Base-by-base conservation (phyloP, 2,888 invertebrate genomes). In the Orchesellides sinensis region DNA sequence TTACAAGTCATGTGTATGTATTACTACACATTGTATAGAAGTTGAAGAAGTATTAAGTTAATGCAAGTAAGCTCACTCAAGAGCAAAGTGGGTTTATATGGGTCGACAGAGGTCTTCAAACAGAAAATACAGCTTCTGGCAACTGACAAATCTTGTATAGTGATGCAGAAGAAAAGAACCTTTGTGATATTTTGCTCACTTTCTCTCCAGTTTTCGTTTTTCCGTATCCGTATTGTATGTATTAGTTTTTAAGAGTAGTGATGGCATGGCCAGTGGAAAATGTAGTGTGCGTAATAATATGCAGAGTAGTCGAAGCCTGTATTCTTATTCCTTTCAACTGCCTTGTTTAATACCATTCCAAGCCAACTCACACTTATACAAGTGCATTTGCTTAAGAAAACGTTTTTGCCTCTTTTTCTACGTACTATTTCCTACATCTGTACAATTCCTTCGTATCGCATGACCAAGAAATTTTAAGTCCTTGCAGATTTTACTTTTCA, bases 261-360 rank as follows among this genome's bases (percentile, higher is more conserved):
- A 8, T 52, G 25, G 56, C n/a, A 40, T 40, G n/a, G 2, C 32
- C 29, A 32, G 32, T n/a, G 17, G 29, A 32, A n/a, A 32, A 61
- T 32, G 5, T 32, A 17, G 61, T 40, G 40, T n/a, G 40, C 19
- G 54, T 35, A 65, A 75, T 75, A 75, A 65, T 75, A 75, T 75
- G 74, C 65, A 75, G 74, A 75, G 52, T 52, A 63, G 65, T 23
- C 52, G 35, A 45, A 66, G 14, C 54, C 65, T 32, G 25, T 73
- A 73, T 73, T 73, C 63, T 49, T 75, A 35, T 59, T 52, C 74
- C 69, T 75, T 73, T 75, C 74, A 75, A 75, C 74, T 49, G 65
- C 74, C 74, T 75, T 65, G 65, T 75, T 65, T 75, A 75, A 75
- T 75, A 66, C 65, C 73, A 75, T 75, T 75, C 65, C 74, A 54